Evolutionary conservation across 2,797 vertebrate genomes (phyloP), one percentile per base, ranked within the genome.

Genomic region (Bucorvus abyssinicus): DNA sequence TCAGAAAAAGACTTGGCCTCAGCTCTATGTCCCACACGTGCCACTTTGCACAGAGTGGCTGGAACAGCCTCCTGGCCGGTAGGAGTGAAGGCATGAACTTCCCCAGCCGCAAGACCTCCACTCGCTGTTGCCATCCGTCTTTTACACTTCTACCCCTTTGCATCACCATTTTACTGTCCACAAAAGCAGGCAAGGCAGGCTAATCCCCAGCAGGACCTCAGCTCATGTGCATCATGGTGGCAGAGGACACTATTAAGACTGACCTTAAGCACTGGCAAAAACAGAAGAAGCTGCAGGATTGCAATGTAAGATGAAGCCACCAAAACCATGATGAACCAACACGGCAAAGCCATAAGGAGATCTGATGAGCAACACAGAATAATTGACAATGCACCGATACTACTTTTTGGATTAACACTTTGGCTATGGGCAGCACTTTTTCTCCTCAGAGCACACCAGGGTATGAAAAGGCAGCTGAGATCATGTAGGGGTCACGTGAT

Each of bases 271-370:
- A 40, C 38, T 40, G 38, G 6, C 26, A 38, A 86, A 85, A 76
- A 32, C 26, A 40, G 32, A 80, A 44, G 16, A 22, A 23, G 57
- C 26, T 7, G 11, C 10, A 38, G 70, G 44, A 84, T 7, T 1
- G 4, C 27, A 36, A 29, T 0, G 1, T 5, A n/a, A 84, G 21
- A 13, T 73, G 83, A 78, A 84, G 47, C 12, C 38, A 55, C 12
- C 18, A 47, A 77, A 93, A 52, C 16, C 0, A 0, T 2, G 0
- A 22, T 5, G 29, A 83, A 49, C 8, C 17, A 68, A 23, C 8
- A 3, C 4, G 32, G 27, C 49, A 32, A 40, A 69, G 75, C 52
- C 56, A 18, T 42, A 14, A 57, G 42, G 30, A 61, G 30, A 45
- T 38, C 15, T 17, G 38, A 83, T 42, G 21, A 65, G 52, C 40